phyloP scores from a whole-genome alignment of 1,140 invertebrate genomes.

The Drosophila ironensis region DNA sequence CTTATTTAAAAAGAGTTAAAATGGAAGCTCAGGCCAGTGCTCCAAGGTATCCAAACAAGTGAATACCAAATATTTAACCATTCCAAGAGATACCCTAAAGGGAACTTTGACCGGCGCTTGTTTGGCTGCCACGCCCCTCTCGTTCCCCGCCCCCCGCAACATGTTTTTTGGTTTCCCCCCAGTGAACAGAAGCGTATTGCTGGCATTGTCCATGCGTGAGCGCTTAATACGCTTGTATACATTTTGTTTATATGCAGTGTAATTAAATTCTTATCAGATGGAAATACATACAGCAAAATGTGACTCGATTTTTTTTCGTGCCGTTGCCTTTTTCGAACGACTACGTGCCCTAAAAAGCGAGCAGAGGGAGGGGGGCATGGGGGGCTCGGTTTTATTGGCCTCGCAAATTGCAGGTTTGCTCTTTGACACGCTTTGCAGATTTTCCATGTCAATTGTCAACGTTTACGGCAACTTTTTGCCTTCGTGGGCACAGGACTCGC shows the following conservation, averaged over 20 bases:
- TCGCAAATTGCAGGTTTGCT: constrained; percentile 51
- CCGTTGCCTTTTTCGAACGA: background rate
- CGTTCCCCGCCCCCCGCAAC: background rate
- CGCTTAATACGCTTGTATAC: constrained; percentile 68
- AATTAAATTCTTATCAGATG: constrained; percentile 79
- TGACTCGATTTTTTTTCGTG: constrained; percentile 16
- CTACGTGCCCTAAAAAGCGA: background rate
- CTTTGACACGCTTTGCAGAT: constrained; percentile 33
- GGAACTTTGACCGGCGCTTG: background rate
- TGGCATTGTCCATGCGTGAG: constrained; percentile 33
- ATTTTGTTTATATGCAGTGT: constrained; percentile 71
- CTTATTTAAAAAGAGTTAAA: no score
- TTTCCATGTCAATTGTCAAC: constrained; percentile 73
- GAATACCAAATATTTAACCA: no score
- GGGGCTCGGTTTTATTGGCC: constrained; percentile 43
- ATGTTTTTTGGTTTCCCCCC: constrained; percentile 2
- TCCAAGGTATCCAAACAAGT: no score
- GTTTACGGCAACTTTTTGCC: constrained; percentile 29
- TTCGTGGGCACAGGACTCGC: no score
- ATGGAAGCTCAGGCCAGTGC: no score
- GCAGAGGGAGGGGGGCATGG: background rate
- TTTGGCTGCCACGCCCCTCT: background rate
- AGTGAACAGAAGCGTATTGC: background rate
- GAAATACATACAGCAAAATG: constrained; percentile 45
- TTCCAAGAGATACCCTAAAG: no score